Evolutionary conservation across 1,140 invertebrate genomes (phyloP).

Genomic region (Atta texana): DNA sequence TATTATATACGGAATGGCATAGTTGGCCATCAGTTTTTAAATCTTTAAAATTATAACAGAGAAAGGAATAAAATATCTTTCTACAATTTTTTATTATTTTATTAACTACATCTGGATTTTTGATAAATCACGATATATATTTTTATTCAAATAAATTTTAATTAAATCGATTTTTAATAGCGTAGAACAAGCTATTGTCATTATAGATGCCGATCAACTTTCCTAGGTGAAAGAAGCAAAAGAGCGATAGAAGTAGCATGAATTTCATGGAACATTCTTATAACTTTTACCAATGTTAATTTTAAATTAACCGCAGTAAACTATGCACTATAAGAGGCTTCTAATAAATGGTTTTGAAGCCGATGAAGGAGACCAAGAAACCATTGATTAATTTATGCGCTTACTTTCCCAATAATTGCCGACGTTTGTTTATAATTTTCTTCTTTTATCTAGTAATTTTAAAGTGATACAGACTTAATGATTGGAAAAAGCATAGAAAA

Average conservation of each 20-base stretch:
- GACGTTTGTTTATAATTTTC: conserved; percentile 74
- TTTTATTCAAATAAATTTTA: conserved; percentile 7
- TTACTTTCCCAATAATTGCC: conserved; percentile 67
- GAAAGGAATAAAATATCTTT: background rate
- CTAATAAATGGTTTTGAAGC: background rate
- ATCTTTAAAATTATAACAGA: background rate
- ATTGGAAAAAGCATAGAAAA: conserved; percentile 26
- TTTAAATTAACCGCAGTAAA: conserved; percentile 14
- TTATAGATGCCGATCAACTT: conserved; percentile 15
- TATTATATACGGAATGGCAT: background rate
- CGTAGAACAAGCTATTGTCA: background rate
- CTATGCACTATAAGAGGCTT: background rate
- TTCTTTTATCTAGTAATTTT: conserved; percentile 64
- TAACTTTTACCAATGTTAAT: conserved; percentile 20
- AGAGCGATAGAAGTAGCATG: background rate
- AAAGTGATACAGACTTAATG: conserved; percentile 38
- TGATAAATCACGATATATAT: background rate
- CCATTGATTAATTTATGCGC: conserved; percentile 54
- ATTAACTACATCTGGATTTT: background rate
- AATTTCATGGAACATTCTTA: background rate
- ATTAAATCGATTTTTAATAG: background rate
- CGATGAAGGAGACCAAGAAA: conserved; percentile 20
- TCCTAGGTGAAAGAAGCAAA: background rate
- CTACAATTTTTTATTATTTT: background rate
- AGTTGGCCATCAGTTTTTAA: background rate